phyloP scores from a whole-genome alignment of 2,888 invertebrate genomes.

The Cephus pulcher region DNA sequence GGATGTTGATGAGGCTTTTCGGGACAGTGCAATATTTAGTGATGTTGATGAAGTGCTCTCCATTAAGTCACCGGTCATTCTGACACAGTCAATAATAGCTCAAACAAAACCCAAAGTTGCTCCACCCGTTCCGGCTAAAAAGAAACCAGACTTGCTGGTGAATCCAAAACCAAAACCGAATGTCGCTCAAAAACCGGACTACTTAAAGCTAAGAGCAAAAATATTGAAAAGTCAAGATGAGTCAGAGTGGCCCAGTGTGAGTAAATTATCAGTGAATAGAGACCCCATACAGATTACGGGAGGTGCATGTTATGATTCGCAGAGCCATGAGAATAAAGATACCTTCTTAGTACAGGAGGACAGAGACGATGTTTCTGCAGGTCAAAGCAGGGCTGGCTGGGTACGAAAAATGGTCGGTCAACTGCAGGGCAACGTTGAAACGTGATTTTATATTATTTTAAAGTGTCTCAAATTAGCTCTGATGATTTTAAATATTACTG shows the following conservation, averaged over 20 bases:
- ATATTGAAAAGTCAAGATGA: neutral
- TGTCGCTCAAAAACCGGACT: conserved; percentile 53
- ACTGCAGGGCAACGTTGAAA: conserved; percentile 56
- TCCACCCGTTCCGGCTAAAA: conserved; percentile 54
- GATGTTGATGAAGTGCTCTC: conserved; percentile 73
- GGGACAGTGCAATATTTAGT: conserved; percentile 87
- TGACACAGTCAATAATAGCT: neutral
- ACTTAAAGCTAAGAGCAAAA: conserved; percentile 41
- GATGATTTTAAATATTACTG: neutral
- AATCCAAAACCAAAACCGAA: conserved; percentile 40
- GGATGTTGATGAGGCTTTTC: conserved; percentile 75
- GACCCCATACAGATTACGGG: neutral
- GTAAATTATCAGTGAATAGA: neutral
- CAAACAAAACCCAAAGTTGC: conserved; percentile 36
- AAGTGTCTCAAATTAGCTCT: neutral
- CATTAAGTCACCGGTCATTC: conserved; percentile 16
- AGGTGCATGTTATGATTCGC: neutral
- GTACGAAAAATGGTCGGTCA: conserved; percentile 63
- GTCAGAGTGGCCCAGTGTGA: neutral
- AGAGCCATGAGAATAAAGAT: neutral
- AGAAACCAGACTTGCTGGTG: conserved; percentile 28
- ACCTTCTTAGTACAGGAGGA: conserved; percentile 29
- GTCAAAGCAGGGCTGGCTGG: conserved; percentile 64
- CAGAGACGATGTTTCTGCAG: conserved; percentile 58
- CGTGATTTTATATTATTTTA: conserved; percentile 35